Base-by-base conservation (phyloP, 2,888 invertebrate genomes). In the Rhagonycha lutea region DNA sequence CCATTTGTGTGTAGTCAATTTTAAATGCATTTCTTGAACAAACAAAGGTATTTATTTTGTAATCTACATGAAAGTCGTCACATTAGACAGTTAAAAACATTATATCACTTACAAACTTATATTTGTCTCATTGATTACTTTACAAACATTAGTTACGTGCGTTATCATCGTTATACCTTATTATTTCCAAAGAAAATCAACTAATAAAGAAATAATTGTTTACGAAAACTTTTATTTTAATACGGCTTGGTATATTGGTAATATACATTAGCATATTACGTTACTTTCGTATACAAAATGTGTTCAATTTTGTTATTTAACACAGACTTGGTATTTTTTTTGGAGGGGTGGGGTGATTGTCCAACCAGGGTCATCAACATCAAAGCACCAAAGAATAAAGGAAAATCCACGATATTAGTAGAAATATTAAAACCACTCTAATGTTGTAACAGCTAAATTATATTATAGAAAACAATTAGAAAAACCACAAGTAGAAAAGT, bases 21-120 rank as follows among this genome's bases (percentile, higher is more conserved):
- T 85, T 83, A 84, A 84, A 83, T 84, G 83, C 86, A 85, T 86
- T 85, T 84, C 80, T 83, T 81, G 83, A 81, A 83, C 80, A 84
- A 85, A 84, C 83, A 85, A 80, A 81, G 79, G 80, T 83, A 79
- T 82, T 83, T 83, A 81, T 83, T 81, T 77, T 79, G 81, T 83
- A 83, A 83, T 83, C 82, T 80, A 76, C 61, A 78, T 77, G 77
- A 80, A 80, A 75, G 79, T 72, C 72, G 75, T 81, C 81, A 80
- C 81, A 80, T 80, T 72, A 78, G 76, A 76, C 74, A 24, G 23
- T 65, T 47, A 47, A 47, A 47, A 47, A 78, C 80, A 78, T 81
- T 81, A 82, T 81, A 78, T 79, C 80, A 76, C 75, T 78, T 72
- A 72, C 47, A 60, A 69, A 67, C 69, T 29, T 78, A 79, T 80